Conservation (phyloP, 2,113 vertebrate genomes). For the Tursiops truncatus region DNA sequence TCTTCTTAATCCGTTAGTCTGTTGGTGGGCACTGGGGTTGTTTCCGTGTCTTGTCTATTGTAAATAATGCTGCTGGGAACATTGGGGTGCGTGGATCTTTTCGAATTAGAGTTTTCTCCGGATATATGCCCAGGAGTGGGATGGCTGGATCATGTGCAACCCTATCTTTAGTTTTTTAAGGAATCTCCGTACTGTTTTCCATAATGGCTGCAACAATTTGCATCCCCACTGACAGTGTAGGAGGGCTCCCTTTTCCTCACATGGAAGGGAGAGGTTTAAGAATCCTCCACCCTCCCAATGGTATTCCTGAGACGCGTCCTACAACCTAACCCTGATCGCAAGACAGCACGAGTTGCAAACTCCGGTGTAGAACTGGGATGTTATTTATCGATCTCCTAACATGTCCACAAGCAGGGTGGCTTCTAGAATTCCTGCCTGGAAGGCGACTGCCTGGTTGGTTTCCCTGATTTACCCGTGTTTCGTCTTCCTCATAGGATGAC, state of each 20-base stretch:
- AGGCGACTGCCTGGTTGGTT: not conserved
- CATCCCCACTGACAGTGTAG: not conserved
- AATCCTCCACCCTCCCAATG: accelerated
- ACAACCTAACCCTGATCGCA: not conserved
- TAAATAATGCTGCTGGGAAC: not conserved
- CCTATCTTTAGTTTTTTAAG: not conserved
- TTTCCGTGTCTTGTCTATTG: not conserved
- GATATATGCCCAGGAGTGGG: not conserved
- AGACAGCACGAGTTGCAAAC: not conserved
- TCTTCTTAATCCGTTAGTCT: not conserved
- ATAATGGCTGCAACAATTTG: not conserved
- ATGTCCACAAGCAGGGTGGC: accelerated
- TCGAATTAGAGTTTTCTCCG: not conserved
- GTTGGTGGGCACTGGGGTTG: not conserved
- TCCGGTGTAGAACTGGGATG: accelerated
- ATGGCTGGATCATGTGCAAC: not conserved
- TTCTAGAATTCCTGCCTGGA: not conserved
- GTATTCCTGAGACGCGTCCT: accelerated
- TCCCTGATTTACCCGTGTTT: too few species aligned
- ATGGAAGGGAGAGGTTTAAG: not conserved
- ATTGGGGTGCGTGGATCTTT: not conserved
- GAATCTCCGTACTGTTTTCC: accelerated
- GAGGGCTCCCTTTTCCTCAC: not conserved
- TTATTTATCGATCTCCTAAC: accelerated
- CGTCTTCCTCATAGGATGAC: not conserved